Evolutionary conservation across 2,888 invertebrate species (phyloP).

Genomic region (Cheilosia vernalis): DNA sequence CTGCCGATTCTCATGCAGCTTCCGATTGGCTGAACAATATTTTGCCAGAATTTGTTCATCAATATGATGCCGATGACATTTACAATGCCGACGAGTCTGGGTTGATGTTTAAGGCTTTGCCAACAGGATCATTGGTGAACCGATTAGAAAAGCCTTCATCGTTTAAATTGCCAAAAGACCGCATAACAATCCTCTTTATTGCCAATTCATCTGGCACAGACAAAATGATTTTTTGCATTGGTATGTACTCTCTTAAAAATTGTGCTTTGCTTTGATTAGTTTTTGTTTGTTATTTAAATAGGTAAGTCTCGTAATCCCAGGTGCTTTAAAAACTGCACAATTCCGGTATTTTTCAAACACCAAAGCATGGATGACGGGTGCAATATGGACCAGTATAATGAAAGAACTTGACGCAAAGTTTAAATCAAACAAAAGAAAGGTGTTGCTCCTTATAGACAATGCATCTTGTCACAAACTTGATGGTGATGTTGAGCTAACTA

Average conservation of each 20-base stretch:
- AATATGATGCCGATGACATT: constrained; percentile 54
- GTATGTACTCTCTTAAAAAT: constrained; percentile 11
- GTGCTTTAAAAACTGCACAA: not conserved
- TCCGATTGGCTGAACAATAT: constrained; percentile 32
- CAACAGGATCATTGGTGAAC: constrained; percentile 32
- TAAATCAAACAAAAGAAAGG: constrained; percentile 54
- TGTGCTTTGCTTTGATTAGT: not conserved
- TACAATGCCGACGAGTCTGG: constrained; percentile 69
- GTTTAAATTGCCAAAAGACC: constrained; percentile 59
- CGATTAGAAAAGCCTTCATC: constrained; percentile 29
- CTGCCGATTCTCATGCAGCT: constrained; percentile 51
- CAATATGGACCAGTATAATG: constrained; percentile 56
- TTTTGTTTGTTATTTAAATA: no score
- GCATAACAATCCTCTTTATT: constrained; percentile 64
- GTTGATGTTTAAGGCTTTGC: constrained; percentile 56
- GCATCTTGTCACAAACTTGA: constrained; percentile 61
- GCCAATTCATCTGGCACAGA: constrained; percentile 68
- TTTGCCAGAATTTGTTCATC: constrained; percentile 35
- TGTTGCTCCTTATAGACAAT: constrained; percentile 65
- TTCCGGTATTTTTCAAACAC: constrained; percentile 62
- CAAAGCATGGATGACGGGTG: constrained; percentile 72
- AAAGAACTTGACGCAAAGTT: constrained; percentile 55
- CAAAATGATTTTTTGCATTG: constrained; percentile 69
- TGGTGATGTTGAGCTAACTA: constrained; percentile 30
- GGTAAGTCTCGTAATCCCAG: no score